Base-by-base conservation (phyloP, 2,113 vertebrate genomes). In the Suncus etruscus region DNA sequence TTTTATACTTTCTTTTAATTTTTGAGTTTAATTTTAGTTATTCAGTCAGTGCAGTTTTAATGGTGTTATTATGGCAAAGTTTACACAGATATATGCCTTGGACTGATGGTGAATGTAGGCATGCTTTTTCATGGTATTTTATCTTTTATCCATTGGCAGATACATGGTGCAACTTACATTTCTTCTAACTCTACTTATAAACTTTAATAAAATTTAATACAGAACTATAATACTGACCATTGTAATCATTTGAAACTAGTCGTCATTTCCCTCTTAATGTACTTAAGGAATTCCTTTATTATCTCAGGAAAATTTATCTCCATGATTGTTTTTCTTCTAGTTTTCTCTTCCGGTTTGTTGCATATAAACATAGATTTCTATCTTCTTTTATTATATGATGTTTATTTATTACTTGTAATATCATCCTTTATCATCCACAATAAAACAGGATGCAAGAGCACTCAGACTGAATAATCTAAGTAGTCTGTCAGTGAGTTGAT, bases 21-120 rank as follows among this genome's bases (percentile, higher is more conserved):
- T 81, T 80, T 66, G 72, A 68, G 22, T 76, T 63, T 15, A 76
- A 75, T 86, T 94, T 86, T 63, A 75, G 86, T 83, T 91, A 32
- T 61, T 90, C 89, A 88, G 51, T 20, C 70, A 25, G 25, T 48
- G n/a, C 12, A 51, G 20, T 77, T 78, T 89, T 86, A 86, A 72
- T 25, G 88, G 63, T 31, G 27, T 31, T 22, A 79, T n/a, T 16
- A 2, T 15, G 5, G 72, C 25, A 63, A 78, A 66, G 22, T 86
- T 90, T 31, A 10, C 51, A 58, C 27, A 47, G 32, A 75, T 90
- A 54, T 77, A 14, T 58, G 4, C 73, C 14, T n/a, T 76, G 27
- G 72, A 88, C 86, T 87, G 25, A 70, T n/a, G 47, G 18, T 10
- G 18, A 76, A 68, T n/a, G 54, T n/a, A 81, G 16, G 1, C 58